A percentile compares a stretch with the other conserved stretches of the same genome.
These are phyloP conservation scores for Promerops cafer DNA, from an alignment of 2,113 vertebrate genomes.

Conservation along the genomic window DNA sequence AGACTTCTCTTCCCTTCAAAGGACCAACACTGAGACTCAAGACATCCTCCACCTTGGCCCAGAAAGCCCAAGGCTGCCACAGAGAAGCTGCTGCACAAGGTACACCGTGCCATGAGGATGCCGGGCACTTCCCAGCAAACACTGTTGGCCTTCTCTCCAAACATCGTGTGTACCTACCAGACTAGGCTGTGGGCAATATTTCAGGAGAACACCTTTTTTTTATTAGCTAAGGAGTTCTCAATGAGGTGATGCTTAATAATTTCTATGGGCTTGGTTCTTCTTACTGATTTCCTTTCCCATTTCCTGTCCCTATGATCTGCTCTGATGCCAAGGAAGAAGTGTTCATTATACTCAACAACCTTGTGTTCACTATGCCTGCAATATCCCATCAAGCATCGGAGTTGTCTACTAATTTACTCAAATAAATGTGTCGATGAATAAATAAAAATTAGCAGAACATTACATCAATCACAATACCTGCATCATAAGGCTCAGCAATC, in stretches of 20 bases:
- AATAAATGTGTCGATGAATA: background rate
- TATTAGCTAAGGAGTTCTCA: background rate
- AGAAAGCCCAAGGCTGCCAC: background rate
- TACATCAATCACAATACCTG: background rate
- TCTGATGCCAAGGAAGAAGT: background rate
- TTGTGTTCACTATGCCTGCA: background rate
- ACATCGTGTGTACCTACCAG: background rate
- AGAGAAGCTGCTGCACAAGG: background rate
- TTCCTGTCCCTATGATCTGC: background rate
- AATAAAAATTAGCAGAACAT: background rate
- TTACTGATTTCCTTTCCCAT: background rate
- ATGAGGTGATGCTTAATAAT: background rate
- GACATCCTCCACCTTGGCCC: background rate
- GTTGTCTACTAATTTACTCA: background rate
- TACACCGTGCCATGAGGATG: rapidly evolving
- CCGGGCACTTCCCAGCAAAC: background rate
- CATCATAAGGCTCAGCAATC: background rate
- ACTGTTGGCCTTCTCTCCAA: background rate
- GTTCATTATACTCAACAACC: background rate
- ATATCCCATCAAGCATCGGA: background rate
- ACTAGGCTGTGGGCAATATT: background rate
- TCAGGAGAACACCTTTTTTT: background rate
- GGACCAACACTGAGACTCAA: background rate
- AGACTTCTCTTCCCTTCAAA: background rate
- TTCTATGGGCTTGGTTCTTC: background rate